phyloP scores from a whole-genome alignment of 2,797 vertebrate species.

The Sebastes oblongus region DNA sequence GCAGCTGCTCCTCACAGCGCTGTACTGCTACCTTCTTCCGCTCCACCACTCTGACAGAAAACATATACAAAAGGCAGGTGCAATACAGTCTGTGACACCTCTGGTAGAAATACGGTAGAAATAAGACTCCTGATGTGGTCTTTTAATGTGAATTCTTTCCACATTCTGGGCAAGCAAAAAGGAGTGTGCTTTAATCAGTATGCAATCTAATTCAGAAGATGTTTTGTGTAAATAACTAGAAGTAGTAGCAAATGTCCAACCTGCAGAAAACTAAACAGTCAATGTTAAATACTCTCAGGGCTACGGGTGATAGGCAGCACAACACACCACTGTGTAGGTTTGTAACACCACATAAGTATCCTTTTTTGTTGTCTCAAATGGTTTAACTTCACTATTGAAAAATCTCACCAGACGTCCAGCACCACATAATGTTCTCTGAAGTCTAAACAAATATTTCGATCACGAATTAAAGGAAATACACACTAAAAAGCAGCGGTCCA shows the following conservation, averaged over 20 bases:
- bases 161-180: neutral
- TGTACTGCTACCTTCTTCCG: constrained; percentile 79
- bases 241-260: neutral
- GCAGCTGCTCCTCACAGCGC: constrained; percentile 82
- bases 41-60: constrained; percentile 76
- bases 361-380: neutral
- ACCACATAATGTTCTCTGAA: neutral
- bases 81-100: neutral
- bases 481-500: neutral
- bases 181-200: neutral
- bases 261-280: neutral
- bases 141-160: neutral
- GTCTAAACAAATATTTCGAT: neutral
- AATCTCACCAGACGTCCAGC: neutral
- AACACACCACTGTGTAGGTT: no score
- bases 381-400: neutral
- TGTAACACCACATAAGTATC: neutral
- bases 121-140: neutral
- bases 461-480: neutral
- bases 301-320: neutral
- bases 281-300: neutral
- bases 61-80: neutral
- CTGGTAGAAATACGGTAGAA: neutral
- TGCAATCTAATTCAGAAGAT: neutral
- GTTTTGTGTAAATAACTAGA: neutral